Base-by-base conservation (phyloP, 2,797 vertebrate species). In the Triplophysa yarkandensis region DNA sequence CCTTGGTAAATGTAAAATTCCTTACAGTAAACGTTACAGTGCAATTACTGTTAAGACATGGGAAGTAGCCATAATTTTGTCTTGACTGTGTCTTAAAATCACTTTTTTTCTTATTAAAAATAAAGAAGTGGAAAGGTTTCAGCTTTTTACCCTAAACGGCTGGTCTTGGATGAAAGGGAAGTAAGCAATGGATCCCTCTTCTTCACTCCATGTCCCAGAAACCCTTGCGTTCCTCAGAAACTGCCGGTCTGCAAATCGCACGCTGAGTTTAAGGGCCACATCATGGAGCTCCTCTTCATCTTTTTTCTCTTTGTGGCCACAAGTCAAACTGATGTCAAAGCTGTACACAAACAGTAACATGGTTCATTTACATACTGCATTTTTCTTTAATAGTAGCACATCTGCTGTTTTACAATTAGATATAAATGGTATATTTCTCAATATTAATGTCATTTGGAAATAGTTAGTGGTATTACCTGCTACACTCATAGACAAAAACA, bases 141-240 rank as follows among this genome's bases (percentile, higher is more conserved):
- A 62, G 50, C 16, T 43, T 90, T 91, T 92, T 92, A 99, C 98
- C 93, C 95, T 93, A 86, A 99, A 99, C 36, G 98, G 98, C 84
- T 99, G 98, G 85, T 99, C 95, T 0, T 94, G 94, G 85, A 98
- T 98, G 89, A 99, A 99, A 0, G 98, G 98, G 54, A 99, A 99
- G 85, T 99, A 99, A 68, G 89, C 88, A 63, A 95, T 97, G 66
- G 95, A 90, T 0, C 91, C 92, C 79, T 99, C 96, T 81, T 96
- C 96, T 81, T 90, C 92, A 4, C 94, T 94, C 93, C 94, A 95
- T 83, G 95, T 95, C 52, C 97, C 97, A 0, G 94, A 94, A 72
- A 99, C 65, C 6, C 94, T 90, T 36, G 97, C 95, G 57, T 92
- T 94, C 79, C 96, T 91, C 80, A 98, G 86, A 52, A 99, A 95